Conservation (phyloP, 2,113 vertebrate genomes). For the Myotis lucifugus region DNA sequence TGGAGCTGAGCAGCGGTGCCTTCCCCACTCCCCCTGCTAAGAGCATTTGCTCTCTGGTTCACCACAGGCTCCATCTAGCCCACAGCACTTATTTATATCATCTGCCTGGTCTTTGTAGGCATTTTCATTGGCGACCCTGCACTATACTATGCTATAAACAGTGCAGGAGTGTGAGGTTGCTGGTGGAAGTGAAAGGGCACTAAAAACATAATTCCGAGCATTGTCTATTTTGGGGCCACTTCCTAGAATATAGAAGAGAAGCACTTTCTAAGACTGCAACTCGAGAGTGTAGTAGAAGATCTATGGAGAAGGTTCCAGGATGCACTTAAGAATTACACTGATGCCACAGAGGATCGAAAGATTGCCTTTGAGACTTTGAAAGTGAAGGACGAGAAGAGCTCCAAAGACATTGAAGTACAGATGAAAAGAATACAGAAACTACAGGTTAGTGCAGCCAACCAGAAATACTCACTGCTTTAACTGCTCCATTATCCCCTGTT, state of each 20-base stretch:
- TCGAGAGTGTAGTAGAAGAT: conserved; percentile 80
- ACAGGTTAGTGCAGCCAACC: conserved; percentile 82
- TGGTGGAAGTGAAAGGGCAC: background rate
- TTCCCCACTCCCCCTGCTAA: no score
- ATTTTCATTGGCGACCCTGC: background rate
- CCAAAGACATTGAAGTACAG: conserved; percentile 86
- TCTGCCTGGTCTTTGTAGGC: background rate
- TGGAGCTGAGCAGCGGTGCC: background rate
- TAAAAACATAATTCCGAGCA: background rate
- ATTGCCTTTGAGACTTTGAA: conserved; percentile 82
- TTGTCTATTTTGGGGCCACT: conserved; percentile 26
- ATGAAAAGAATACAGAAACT: conserved; percentile 87
- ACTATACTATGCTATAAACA: background rate
- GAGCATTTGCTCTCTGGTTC: background rate
- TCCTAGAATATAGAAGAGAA: conserved; percentile 88
- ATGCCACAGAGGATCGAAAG: conserved; percentile 84
- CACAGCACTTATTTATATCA: background rate
- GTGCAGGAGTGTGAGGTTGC: background rate
- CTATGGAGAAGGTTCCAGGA: conserved; percentile 86
- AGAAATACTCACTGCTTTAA: background rate
- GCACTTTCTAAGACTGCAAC: conserved; percentile 83
- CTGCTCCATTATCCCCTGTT: background rate
- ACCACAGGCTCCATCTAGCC: background rate
- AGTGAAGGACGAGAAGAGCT: conserved; percentile 84
- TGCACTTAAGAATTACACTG: conserved; percentile 78